These are phyloP conservation scores for Helostoma temminkii DNA, from an alignment of 2,797 vertebrate species.

Conservation along the genomic window DNA sequence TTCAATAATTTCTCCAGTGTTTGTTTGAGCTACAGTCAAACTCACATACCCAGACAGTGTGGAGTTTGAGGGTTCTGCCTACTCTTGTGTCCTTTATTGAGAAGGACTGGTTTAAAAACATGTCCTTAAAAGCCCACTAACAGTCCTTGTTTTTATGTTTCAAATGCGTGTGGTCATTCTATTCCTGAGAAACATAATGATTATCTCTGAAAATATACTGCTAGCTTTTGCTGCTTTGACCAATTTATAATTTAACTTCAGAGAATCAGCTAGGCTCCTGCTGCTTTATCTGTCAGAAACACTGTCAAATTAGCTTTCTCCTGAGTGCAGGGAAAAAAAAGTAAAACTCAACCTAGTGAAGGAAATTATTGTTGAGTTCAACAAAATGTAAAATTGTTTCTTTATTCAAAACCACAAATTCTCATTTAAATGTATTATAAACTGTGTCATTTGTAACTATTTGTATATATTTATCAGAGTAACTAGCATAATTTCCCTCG, in stretches of 20 bases:
- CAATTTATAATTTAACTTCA: conserved; percentile 36
- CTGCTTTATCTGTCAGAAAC: conserved; percentile 42
- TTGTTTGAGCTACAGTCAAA: conserved; percentile 37
- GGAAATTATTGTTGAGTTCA: conserved; percentile 1
- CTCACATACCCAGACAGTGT: conserved; percentile 18
- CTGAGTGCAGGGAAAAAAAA: conserved; percentile 16
- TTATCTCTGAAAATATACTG: conserved; percentile 29
- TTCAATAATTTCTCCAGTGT: conserved; percentile 56
- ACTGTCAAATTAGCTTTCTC: conserved; percentile 30
- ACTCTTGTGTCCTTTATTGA: neutral
- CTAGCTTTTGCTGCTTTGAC: conserved; percentile 2
- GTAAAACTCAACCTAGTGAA: conserved; percentile 13
- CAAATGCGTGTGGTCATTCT: neutral
- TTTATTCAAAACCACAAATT: conserved; percentile 2
- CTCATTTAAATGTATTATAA: neutral
- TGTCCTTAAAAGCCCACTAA: conserved; percentile 4
- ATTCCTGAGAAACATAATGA: conserved; percentile 25
- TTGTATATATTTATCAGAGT: neutral
- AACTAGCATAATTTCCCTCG: neutral
- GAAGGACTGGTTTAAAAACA: conserved; percentile 11
- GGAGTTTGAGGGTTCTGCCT: conserved; percentile 18
- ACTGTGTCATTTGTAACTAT: neutral
- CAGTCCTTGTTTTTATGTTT: conserved; percentile 6
- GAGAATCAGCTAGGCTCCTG: conserved; percentile 21
- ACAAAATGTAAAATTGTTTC: neutral